These are phyloP conservation scores for Rhombomys opimus DNA, from an alignment of 2,113 vertebrate genomes.

Conservation along the genomic window DNA sequence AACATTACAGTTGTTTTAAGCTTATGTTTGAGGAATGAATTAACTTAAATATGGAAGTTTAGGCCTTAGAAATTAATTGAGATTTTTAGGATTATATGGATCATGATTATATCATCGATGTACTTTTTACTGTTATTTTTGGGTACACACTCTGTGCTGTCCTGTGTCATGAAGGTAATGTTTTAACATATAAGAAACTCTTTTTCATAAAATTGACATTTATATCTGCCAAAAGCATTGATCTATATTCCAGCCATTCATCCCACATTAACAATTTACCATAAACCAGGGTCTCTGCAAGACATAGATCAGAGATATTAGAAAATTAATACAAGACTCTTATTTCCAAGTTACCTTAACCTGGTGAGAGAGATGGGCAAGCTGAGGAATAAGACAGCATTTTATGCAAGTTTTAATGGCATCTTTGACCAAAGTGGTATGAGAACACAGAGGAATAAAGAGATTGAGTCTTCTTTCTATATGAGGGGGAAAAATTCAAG, in stretches of 20 bases:
- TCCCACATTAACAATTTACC: neutral
- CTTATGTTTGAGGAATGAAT: slow-evolving; percentile 68
- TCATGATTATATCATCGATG: neutral
- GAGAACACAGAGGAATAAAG: neutral
- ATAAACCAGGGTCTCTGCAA: neutral
- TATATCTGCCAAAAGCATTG: neutral
- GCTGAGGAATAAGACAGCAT: neutral
- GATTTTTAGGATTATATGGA: neutral
- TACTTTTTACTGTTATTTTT: neutral
- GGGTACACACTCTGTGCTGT: neutral
- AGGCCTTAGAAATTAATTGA: neutral
- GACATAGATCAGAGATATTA: neutral
- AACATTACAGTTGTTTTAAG: slow-evolving; percentile 77
- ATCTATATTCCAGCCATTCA: neutral
- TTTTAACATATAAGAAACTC: neutral
- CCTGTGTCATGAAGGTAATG: neutral
- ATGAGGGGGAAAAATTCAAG: neutral
- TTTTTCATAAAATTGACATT: neutral
- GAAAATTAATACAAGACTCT: neutral
- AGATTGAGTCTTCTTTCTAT: neutral
- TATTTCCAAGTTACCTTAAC: neutral
- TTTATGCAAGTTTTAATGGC: neutral
- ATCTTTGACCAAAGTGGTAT: neutral
- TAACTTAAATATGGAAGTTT: neutral
- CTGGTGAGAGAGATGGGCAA: neutral